Evolutionary conservation across 2,797 vertebrate species (phyloP), one percentile per base, ranked within the genome.

Genomic region (Ctenosaura bakeri): DNA sequence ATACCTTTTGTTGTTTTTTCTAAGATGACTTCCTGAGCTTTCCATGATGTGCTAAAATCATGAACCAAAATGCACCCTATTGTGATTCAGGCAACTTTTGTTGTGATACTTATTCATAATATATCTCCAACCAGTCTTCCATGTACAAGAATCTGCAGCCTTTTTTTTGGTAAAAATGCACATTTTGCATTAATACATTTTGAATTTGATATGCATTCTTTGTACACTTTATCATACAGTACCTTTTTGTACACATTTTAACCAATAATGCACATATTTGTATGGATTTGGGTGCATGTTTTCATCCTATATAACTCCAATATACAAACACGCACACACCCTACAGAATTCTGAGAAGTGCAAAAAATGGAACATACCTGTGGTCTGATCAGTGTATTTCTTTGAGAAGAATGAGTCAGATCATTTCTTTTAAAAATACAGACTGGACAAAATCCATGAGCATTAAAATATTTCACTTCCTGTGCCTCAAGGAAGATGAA

Each of bases 401-500:
- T 56, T 14, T 18, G 6, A 6, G 32, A 80, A 80, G 78, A n/a
- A 24, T 78, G 20, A 46, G 26, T 46, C 6, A 12, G 76, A 26
- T 52, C 46, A 52, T 1, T 78, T 59, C 2, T 20, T 35, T 59
- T 56, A 56, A 54, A 78, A 80, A 80, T 29, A 29, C 13, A 54
- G 7, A 54, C 16, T 6, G 6, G 8, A 56, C 29, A 35, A 81
- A 54, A 80, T 46, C 50, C 50, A 32, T 50, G n/a, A 80, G 77
- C 24, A 26, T 50, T 10, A 10, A 26, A 10, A 26, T 79, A 13
- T 35, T 64, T 42, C 18, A 35, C 56, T 29, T 81, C 73, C 66
- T 87, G 80, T 4, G 38, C 81, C 50, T 1, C 1, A 90, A 82
- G 83, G 73, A 90, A 91, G 79, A 92, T 92, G 90, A 77, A 89